Evolutionary conservation across 2,113 vertebrate genomes (phyloP).

Genomic region (Salvelinus alpinus): DNA sequence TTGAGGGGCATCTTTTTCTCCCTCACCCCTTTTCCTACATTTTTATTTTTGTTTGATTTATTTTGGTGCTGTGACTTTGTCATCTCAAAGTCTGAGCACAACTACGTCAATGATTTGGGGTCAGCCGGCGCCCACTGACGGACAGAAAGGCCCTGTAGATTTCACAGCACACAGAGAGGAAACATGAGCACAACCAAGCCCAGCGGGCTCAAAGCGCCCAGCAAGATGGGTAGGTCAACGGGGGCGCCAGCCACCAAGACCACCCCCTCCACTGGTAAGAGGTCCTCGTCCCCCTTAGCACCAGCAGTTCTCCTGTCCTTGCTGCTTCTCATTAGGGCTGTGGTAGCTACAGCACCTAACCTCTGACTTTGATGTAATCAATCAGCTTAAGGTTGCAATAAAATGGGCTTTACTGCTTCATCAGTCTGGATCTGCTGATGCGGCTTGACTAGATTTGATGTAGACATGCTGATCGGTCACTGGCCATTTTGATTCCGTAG

Average conservation of each 20-base stretch:
- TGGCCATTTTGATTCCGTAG: background rate
- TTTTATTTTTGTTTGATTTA: constrained; percentile 6
- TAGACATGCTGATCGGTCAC: background rate
- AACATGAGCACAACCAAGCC: constrained; percentile 92
- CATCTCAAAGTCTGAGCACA: constrained; percentile 26
- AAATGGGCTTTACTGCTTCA: background rate
- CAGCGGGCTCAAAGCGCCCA: constrained; percentile 92
- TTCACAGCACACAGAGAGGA: constrained; percentile 47
- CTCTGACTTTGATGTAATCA: constrained; percentile 2
- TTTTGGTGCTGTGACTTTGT: constrained; percentile 25
- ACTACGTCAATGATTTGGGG: constrained; percentile 66
- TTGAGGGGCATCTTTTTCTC: constrained; percentile 35
- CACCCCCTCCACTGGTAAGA: constrained; percentile 70
- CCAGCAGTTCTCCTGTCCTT: background rate
- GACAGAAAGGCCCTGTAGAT: constrained; percentile 52
- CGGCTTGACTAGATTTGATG: background rate
- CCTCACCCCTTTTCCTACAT: constrained; percentile 52
- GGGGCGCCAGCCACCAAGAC: constrained; percentile 76
- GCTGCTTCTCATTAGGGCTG: background rate
- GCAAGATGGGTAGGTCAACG: constrained; percentile 84
- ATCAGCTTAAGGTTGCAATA: constrained; percentile 8
- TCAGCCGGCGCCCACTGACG: constrained; percentile 45
- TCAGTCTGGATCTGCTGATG: constrained; percentile 2
- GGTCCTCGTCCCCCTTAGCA: constrained; percentile 26
- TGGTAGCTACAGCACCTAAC: background rate